Evolutionary conservation across 2,113 vertebrate genomes (phyloP).

Genomic region (Mirza zaza): DNA sequence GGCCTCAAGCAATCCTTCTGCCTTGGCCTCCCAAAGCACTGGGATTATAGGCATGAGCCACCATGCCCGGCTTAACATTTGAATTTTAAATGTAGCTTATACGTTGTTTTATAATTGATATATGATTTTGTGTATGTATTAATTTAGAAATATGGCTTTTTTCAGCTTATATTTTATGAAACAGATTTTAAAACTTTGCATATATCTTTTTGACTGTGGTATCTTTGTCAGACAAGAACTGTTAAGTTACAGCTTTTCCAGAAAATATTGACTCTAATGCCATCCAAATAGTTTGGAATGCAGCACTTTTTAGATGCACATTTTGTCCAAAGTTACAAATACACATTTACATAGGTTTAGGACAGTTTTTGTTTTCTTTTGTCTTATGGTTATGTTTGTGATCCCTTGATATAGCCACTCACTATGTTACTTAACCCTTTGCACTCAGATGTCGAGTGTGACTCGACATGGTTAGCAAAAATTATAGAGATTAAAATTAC

Average conservation of each 20-base stretch:
- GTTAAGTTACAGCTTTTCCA: neutral
- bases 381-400: neutral
- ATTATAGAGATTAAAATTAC: too few relatives aligned
- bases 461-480: too few relatives aligned
- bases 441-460: too few relatives aligned
- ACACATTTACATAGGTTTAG: neutral
- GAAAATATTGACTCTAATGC: neutral
- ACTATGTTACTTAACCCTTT: neutral
- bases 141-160: neutral
- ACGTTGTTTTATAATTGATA: neutral
- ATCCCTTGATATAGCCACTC: too few relatives aligned
- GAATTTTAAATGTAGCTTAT: constrained; percentile 23
- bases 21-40: too few relatives aligned
- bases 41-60: too few relatives aligned
- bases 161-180: neutral
- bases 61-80: neutral
- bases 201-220: neutral
- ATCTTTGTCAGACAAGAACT: neutral
- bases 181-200: neutral
- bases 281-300: neutral
- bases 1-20: too few relatives aligned
- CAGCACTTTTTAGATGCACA: neutral
- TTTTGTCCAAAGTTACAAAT: neutral
- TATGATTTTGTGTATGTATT: neutral
- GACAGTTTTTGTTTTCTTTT: neutral